Evolutionary conservation across 2,888 invertebrate species (phyloP), one percentile per base, ranked within the genome.

Genomic region (Mythimna loreyi): DNA sequence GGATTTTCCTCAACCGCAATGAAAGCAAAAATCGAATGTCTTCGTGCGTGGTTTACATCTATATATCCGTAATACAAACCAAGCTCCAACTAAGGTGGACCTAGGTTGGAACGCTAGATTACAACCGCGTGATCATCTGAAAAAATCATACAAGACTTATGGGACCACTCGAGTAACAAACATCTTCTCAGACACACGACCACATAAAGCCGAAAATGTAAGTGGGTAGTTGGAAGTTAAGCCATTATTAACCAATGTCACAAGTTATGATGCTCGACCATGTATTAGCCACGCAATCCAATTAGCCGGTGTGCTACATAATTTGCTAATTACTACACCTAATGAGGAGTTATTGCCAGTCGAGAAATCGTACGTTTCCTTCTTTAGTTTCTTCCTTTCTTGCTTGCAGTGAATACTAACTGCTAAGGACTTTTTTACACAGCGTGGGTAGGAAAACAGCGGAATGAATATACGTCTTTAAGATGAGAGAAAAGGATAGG

Each of bases 321-420:
- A 49, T 49, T 62, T 25, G 49, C n/a, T 72, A 72, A 74, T 78
- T 63, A 78, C 33, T 47, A 72, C 73, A 56, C 62, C 47, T 56
- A 52, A 58, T 45, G 16, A 63, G 33, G 23, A 53, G 59, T 59
- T 63, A 53, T 66, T 66, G 47, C 23, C 23, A 63, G 64, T 63
- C 19, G 40, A 63, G 30, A 25, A 47, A 50, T 33, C 25, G 43
- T 55, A 30, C 50, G 11, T 40, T 21, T 55, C 6, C 33, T 33
- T 21, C 21, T 33, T 30, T 30, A 21, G 33, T 53, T 53, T 53
- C 2, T 28, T 52, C 8, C 3, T 30, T 53, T 30, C 9, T 33
- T 55, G 53, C 16, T 40, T 21, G 4, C 11, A 47, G 21, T 47
- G 21, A 21, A 47, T 47, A 23, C 47, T 23, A 21, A 49, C 23